Conservation (phyloP, 2,888 invertebrate species). For the Rambutsinella grinnellia region DNA sequence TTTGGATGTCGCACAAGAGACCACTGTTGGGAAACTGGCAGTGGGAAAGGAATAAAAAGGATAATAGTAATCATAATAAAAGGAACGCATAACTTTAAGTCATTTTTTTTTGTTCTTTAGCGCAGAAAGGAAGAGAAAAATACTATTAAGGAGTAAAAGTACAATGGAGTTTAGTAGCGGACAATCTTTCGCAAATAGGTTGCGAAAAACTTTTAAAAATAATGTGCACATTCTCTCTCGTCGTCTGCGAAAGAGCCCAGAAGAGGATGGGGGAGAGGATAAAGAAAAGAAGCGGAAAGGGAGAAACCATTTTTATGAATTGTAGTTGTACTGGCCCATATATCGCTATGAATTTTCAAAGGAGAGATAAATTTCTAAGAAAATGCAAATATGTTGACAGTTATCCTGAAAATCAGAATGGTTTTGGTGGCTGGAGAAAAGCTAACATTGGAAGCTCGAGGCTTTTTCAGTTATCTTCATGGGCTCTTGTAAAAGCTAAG, state of each 20-base stretch:
- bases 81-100: not conserved
- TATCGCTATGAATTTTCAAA: slow-evolving; percentile 22
- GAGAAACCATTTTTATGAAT: slow-evolving; percentile 13
- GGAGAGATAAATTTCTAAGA: slow-evolving; percentile 33
- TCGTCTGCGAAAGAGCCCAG: not conserved
- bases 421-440: not conserved
- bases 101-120: not conserved
- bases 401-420: slow-evolving; percentile 38
- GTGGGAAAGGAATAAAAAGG: not conserved
- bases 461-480: no score
- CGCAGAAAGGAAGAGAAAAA: no score
- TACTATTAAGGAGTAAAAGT: not conserved
- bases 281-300: not conserved
- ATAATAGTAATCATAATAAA: not conserved
- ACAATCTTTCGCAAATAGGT: not conserved
- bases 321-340: slow-evolving; percentile 1
- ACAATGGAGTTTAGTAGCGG: not conserved
- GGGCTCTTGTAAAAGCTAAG: no score
- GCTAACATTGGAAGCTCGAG: no score
- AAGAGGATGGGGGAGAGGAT: not conserved
- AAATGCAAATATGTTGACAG: slow-evolving; percentile 46
- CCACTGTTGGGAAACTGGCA: not conserved
- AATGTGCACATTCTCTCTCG: not conserved
- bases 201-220: slow-evolving; percentile 1
- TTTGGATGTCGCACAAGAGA: not conserved